Base-by-base conservation (phyloP, 2,888 invertebrate species). In the Helicoverpa assulta region DNA sequence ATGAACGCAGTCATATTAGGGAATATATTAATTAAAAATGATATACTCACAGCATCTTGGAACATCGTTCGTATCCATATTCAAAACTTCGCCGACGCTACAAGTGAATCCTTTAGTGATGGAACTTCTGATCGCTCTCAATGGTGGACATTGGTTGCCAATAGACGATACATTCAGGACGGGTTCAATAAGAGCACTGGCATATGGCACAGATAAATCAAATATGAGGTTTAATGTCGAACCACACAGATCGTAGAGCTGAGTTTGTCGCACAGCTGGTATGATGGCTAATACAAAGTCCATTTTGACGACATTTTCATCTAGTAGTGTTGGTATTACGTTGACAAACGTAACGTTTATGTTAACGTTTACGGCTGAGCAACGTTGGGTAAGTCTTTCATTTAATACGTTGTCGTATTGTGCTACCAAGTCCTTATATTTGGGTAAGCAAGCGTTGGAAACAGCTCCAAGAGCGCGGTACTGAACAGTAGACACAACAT, bases 201-300 rank as follows among this genome's bases (percentile, higher is more conserved):
- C 98, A 78, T 98, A 98, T 0, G 99, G 99, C 12, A 99, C 99
- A 52, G 98, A 98, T 54, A 99, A 94, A 92, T 99, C 99, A 88
- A 99, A 99, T 86, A 99, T 99, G 1, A 99, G 96, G 86, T 98
- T 98, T 72, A 99, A 92, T 0, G 99, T 99, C 0, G 99, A 98
- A 16, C 99, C 99, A 88, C 99, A 99, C 0, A 99, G 97, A 81
- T 99, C 99, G 89, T 99, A 99, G 0, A 99, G 94, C 87, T 99
- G 98, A 1, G 98, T 98, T 93, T 99, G 99, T 81, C 97, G 97
- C 29, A 99, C 97, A 2, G 98, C 98, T 1, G 99, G 99, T 60
- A 97, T 97, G 57, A 99, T 98, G 33, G 98, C 98, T 18, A 99
- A 93, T 14, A 99, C 97, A 82, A 98, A 99, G 92, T 98, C 98